phyloP scores from a whole-genome alignment of 2,888 invertebrate species.

The Pantelozetes paolii region DNA sequence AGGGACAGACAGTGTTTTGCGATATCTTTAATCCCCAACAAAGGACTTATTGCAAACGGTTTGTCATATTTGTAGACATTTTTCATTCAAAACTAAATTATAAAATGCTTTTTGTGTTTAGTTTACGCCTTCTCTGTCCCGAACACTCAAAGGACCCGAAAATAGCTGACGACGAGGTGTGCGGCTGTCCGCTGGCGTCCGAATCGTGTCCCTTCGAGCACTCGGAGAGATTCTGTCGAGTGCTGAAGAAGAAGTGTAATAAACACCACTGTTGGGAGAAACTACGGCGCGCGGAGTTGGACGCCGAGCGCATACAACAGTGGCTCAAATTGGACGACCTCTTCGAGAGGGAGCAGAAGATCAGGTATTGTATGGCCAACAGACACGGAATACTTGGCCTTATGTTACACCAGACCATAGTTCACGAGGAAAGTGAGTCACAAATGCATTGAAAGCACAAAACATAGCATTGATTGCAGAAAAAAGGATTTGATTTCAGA shows the following conservation, averaged over 20 bases:
- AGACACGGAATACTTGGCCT: slow-evolving; percentile 87
- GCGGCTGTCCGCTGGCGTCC: slow-evolving; percentile 83
- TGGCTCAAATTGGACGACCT: slow-evolving; percentile 92
- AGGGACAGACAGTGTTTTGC: slow-evolving; percentile 95
- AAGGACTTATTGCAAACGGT: slow-evolving; percentile 87
- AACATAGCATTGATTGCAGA: not conserved
- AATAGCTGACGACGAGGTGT: slow-evolving; percentile 61
- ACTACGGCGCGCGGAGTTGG: slow-evolving; percentile 84
- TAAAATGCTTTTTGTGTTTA: not conserved
- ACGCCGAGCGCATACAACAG: slow-evolving; percentile 74
- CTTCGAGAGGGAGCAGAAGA: slow-evolving; percentile 84
- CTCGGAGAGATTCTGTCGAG: slow-evolving; percentile 79
- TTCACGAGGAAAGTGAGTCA: slow-evolving; percentile 27
- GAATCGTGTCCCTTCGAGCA: slow-evolving; percentile 68
- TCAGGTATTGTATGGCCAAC: slow-evolving; percentile 66
- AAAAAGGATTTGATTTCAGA: no score
- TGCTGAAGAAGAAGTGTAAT: slow-evolving; percentile 82
- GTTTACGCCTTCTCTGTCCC: slow-evolving; percentile 84
- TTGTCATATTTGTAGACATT: not conserved
- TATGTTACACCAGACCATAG: slow-evolving; percentile 90
- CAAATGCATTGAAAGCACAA: slow-evolving; percentile 24
- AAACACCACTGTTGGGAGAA: slow-evolving; percentile 96
- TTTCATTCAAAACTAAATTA: not conserved
- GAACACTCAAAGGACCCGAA: slow-evolving; percentile 75
- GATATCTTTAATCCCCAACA: slow-evolving; percentile 85